Evolutionary conservation across 2,113 vertebrate genomes (phyloP), one percentile per base, ranked within the genome.

Genomic region (Chionis minor): DNA sequence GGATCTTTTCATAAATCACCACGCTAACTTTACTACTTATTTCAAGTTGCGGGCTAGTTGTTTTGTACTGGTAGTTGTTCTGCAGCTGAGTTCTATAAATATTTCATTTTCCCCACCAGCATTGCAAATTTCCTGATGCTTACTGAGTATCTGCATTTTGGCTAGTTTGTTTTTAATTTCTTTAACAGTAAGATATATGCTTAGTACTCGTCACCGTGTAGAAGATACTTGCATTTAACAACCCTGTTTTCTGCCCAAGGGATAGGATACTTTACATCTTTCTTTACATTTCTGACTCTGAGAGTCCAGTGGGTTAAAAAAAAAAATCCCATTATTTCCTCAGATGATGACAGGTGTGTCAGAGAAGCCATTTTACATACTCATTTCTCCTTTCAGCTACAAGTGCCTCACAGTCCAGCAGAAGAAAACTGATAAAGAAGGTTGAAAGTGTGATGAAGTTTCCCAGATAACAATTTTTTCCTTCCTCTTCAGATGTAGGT

Each of bases 401-500:
- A 74, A 58, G 38, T 42, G 10, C 79, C 30, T 77, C 30, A 10
- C 2, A 4, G 47, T 47, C 23, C 28, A 82, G 51, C 56, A 90
- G 33, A 56, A 84, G 30, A 55, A 72, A 81, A 90, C 32, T 5
- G 17, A 81, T 62, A 47, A 14, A 67, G 95, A 93, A 80, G 18
- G 18, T 78, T 86, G 49, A 14, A 62, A 70, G 63, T 6, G 7
- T 92, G 49, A 74, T 44, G 52, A 70, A 44, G 11, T 70, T 79
- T 86, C 82, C 40, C 33, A 49, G 51, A 16, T 88, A 93, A 86
- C 35, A 49, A 51, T 72, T 75, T 58, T 74, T 66, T 97, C 27
- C 72, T 79, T 30, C 77, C 93, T 91, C 67, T 96, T 66, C 97
- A 99, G 99, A 99, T 91, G 99, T 99, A 20, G 99, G 99, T 28